phyloP scores from a whole-genome alignment of 2,888 invertebrate species.

The Drosophila picticornis region DNA sequence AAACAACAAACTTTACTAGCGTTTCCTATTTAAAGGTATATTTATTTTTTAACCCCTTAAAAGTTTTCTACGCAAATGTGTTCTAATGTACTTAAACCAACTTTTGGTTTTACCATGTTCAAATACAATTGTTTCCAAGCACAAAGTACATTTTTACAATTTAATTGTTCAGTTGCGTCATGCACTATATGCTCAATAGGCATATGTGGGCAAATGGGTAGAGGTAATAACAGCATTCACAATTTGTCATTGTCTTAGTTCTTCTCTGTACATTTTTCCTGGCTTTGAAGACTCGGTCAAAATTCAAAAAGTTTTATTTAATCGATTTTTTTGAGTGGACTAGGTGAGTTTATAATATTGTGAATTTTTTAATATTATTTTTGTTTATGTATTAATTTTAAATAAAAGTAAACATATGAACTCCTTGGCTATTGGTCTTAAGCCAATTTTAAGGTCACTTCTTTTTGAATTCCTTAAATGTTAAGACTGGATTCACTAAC shows the following conservation, averaged over 20 bases:
- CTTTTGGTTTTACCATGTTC: neutral
- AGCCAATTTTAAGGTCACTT: too few species aligned
- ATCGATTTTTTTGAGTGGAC: neutral
- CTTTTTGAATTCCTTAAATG: too few species aligned
- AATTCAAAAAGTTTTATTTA: neutral
- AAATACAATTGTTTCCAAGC: neutral
- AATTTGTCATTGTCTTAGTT: neutral
- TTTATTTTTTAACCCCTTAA: neutral
- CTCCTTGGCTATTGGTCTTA: too few species aligned
- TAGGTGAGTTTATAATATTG: neutral
- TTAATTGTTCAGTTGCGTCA: neutral
- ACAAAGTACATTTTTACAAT: neutral
- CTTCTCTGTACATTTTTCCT: neutral
- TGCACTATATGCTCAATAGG: too few species aligned
- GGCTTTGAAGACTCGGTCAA: accelerated
- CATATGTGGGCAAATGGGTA: neutral
- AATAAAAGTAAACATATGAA: neutral
- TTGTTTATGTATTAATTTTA: too few species aligned
- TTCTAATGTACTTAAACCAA: neutral
- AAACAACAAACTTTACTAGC: neutral
- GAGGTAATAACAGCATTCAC: neutral
- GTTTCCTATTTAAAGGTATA: neutral
- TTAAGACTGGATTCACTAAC: slow-evolving; percentile 26
- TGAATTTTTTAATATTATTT: too few species aligned
- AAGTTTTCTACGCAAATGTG: neutral